These are phyloP conservation scores for Aeoliscus strigatus DNA, from an alignment of 2,797 vertebrate species.

Conservation along the genomic window DNA sequence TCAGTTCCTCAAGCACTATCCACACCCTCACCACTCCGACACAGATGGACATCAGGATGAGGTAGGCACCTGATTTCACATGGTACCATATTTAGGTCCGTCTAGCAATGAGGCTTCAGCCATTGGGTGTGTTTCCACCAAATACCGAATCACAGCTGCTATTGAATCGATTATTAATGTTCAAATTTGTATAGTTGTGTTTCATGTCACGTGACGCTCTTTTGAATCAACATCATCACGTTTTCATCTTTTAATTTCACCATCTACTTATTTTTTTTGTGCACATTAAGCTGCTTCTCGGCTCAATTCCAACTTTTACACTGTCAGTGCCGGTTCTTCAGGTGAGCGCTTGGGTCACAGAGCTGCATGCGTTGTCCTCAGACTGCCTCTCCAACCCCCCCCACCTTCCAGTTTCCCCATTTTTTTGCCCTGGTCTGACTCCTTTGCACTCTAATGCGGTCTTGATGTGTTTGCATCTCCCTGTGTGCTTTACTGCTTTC, in stretches of 20 bases:
- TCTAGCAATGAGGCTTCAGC: no score
- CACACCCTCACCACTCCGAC: conserved; percentile 78
- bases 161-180: no score
- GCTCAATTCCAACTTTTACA: conserved; percentile 83
- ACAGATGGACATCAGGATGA: conserved; percentile 85
- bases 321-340: conserved; percentile 79
- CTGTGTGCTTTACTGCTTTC: conserved; percentile 70
- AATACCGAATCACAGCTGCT: no score
- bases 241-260: conserved; percentile 47
- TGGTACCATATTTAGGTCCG: not conserved
- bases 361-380: conserved; percentile 45
- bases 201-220: not conserved
- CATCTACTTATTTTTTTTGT: conserved; percentile 52
- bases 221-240: conserved; percentile 23
- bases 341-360: conserved; percentile 62
- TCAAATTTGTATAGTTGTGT: no score
- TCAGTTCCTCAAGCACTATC: conserved; percentile 96
- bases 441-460: conserved; percentile 58
- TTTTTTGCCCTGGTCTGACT: conserved; percentile 3
- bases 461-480: conserved; percentile 70
- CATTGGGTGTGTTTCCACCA: no score
- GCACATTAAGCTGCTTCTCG: conserved; percentile 72
- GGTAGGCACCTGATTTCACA: conserved; percentile 64
- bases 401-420: not conserved
- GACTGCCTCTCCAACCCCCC: conserved; percentile 11